These are phyloP conservation scores for Enteromius fasciolatus DNA, from an alignment of 2,797 vertebrate species.

Conservation along the genomic window DNA sequence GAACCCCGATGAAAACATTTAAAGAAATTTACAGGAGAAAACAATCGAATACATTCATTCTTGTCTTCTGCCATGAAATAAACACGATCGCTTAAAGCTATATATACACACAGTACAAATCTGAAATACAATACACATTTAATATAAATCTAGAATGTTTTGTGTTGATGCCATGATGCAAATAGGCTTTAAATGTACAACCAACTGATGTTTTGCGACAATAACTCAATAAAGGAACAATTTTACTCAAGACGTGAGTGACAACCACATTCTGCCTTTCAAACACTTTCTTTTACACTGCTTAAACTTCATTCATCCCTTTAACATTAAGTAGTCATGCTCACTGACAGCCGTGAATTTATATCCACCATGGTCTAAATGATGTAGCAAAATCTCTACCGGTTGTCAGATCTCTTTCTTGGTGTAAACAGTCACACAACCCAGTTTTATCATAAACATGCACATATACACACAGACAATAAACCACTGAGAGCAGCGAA, in stretches of 20 bases:
- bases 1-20: constrained; percentile 69
- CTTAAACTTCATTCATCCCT: neutral
- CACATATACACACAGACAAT: constrained; percentile 1
- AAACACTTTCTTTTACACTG: neutral
- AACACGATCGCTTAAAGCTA: neutral
- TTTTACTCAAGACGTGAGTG: neutral
- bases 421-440: neutral
- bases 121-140: neutral
- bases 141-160: neutral
- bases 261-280: neutral
- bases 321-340: neutral
- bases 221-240: neutral
- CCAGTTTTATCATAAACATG: neutral
- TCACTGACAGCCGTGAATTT: neutral
- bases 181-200: neutral
- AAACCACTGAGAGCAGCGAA: neutral
- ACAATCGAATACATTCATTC: neutral
- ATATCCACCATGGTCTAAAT: constrained; percentile 13
- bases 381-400: neutral
- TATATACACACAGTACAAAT: neutral
- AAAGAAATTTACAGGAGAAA: constrained; percentile 51
- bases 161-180: neutral
- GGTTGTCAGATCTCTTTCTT: neutral
- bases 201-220: neutral
- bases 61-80: neutral